Base-by-base conservation (phyloP, 2,113 vertebrate genomes). In the Chascanopsetta lugubris region DNA sequence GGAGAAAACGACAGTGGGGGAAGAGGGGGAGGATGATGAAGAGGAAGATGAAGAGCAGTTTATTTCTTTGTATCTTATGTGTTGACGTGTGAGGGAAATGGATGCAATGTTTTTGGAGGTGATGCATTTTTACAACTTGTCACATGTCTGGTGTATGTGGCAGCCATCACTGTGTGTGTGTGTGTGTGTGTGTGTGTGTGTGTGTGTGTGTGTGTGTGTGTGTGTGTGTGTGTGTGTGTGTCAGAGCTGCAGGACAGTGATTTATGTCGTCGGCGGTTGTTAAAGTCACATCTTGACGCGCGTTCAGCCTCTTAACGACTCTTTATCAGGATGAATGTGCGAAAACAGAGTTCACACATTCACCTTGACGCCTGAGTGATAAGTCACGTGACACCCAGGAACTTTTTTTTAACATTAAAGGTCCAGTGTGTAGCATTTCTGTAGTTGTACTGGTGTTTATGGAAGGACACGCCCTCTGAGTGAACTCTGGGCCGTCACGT, bases 1-100 rank as follows among this genome's bases (percentile, higher is more conserved):
- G 78, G 79, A 51, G 67, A 57, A 63, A 29, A 27, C 61, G 83
- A 79, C 51, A 46, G 79, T 66, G 71, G 30, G 61, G 21, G 20
- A 47, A 11, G 30, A 32, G 30, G 30, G 10, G 30, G 30, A 32
- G 30, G 30, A 32, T 6, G 34, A 38, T 11, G 34, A 38, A 15
- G 63, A 78, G 70, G n/a, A n/a, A n/a, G n/a, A n/a, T 69, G 80
- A 74, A 67, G 64, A 51, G 70, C 65, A 40, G 0, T 18, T 46
- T 3, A 11, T 3, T 5, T 38, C 3, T 36, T 15, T 15, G 4
- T 0, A 11, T 15, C 13, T 38, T 38, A 13, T 15, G 6, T 13
- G 15, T 15, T 38, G 34, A 15, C 2, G 2, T 0, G 12, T 18
- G 38, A 15, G 3, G 38, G 38, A 42, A 38, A 38, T 17, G 1